These are phyloP conservation scores for Mamestra configurata DNA, from an alignment of 1,140 invertebrate species.

Conservation along the genomic window DNA sequence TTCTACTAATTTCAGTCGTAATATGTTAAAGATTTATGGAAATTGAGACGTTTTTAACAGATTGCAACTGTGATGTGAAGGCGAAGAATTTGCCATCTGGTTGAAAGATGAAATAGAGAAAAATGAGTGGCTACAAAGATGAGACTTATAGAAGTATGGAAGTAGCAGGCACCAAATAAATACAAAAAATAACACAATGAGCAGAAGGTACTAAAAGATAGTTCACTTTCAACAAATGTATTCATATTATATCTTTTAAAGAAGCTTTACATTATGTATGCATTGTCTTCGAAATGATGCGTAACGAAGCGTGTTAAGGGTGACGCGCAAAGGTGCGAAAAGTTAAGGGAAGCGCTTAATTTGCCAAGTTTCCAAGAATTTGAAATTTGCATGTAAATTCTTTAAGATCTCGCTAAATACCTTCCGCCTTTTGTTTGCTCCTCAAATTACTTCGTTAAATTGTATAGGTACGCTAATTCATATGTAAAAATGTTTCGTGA, in stretches of 20 bases:
- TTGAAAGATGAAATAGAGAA: too few species aligned
- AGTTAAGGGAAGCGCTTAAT: constrained; percentile 39
- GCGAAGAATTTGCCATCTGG: too few species aligned
- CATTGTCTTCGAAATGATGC: constrained; percentile 31
- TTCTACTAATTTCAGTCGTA: too few species aligned
- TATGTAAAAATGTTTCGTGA: background rate
- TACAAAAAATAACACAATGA: too few species aligned
- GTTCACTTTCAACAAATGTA: too few species aligned
- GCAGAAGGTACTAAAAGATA: too few species aligned
- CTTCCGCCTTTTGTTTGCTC: constrained; percentile 25
- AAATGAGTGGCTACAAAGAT: too few species aligned
- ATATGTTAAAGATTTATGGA: too few species aligned
- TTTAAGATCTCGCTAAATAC: constrained; percentile 32
- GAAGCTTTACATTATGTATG: background rate
- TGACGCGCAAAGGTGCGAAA: constrained; percentile 20
- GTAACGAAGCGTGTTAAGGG: constrained; percentile 20
- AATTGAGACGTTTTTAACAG: too few species aligned
- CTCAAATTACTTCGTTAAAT: background rate
- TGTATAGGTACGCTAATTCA: background rate
- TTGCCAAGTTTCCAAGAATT: constrained; percentile 26
- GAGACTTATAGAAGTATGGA: too few species aligned
- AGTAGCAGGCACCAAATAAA: too few species aligned
- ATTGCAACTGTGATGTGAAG: too few species aligned
- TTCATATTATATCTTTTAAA: background rate
- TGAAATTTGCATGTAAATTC: constrained; percentile 38